Evolutionary conservation across 1,140 invertebrate species (phyloP).

Genomic region (Helicoverpa armigera): DNA sequence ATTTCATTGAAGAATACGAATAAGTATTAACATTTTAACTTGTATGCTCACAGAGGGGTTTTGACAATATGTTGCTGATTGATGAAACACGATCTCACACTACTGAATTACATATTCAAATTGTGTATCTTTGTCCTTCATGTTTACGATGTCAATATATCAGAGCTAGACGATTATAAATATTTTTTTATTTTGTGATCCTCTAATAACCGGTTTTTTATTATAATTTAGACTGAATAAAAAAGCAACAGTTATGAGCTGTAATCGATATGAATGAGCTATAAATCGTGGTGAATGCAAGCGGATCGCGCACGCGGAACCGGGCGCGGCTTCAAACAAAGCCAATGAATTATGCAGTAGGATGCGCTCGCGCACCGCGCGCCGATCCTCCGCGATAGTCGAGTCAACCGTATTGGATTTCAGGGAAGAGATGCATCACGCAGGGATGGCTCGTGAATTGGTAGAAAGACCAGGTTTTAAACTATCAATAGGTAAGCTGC

Average conservation of each 20-base stretch:
- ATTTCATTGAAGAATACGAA: not conserved
- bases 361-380: slow-evolving; percentile 30
- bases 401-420: not conserved
- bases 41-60: not conserved
- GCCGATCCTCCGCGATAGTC: not conserved
- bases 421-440: not conserved
- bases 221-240: not conserved
- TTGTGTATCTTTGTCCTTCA: not conserved
- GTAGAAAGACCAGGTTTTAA: not conserved
- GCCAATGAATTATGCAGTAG: slow-evolving; percentile 40
- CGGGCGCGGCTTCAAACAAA: slow-evolving; percentile 23
- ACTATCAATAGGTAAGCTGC: not conserved
- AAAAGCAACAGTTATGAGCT: not conserved
- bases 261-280: slow-evolving; percentile 23
- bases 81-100: slow-evolving; percentile 26
- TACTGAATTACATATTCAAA: slow-evolving; percentile 10
- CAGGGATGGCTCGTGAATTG: not conserved
- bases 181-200: too few relatives aligned
- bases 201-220: not conserved
- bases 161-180: too few relatives aligned
- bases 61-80: slow-evolving; percentile 24
- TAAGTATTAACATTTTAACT: slow-evolving; percentile 7
- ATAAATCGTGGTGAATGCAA: slow-evolving; percentile 22
- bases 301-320: slow-evolving; percentile 6
- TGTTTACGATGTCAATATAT: too few relatives aligned